Evolutionary conservation across 2,888 invertebrate genomes (phyloP).

Genomic region (Volucella inanis): DNA sequence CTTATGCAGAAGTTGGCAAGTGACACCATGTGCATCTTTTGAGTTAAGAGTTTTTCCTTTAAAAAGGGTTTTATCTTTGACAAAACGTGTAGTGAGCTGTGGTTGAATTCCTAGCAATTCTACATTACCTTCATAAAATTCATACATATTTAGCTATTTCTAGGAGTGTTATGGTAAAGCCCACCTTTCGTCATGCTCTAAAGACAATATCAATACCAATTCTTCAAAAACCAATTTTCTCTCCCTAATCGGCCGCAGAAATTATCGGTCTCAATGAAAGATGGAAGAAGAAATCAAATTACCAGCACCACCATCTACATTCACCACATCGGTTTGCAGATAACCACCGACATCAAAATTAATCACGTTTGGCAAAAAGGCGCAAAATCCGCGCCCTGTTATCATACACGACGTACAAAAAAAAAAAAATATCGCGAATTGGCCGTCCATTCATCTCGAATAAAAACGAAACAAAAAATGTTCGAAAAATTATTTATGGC

Average conservation of each 20-base stretch:
- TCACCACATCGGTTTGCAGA: conserved; percentile 11
- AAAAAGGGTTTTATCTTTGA: too few species aligned
- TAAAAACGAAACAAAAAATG: conserved; percentile 13
- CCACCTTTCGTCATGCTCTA: neutral
- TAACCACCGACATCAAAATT: conserved; percentile 59
- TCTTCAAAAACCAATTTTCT: conserved; percentile 9
- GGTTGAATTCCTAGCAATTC: neutral
- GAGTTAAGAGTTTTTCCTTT: too few species aligned
- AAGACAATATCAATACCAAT: neutral
- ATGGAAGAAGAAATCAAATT: neutral
- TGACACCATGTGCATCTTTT: too few species aligned
- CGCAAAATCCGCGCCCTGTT: conserved; percentile 52
- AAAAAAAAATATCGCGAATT: conserved; percentile 19
- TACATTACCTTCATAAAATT: neutral
- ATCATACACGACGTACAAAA: conserved; percentile 39
- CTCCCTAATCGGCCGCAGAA: conserved; percentile 7
- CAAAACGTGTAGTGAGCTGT: neutral
- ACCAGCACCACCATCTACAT: neutral
- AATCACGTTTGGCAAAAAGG: conserved; percentile 50
- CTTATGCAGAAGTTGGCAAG: neutral
- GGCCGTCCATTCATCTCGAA: conserved; percentile 2
- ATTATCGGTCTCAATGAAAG: conserved; percentile 18
- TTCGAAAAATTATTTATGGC: conserved; percentile 65
- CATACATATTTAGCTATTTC: neutral
- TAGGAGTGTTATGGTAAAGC: neutral